A percentile compares a stretch with the other conserved stretches of the same genome.
Conservation (phyloP, 2,797 vertebrate species). For the Eulemur albifrons region DNA sequence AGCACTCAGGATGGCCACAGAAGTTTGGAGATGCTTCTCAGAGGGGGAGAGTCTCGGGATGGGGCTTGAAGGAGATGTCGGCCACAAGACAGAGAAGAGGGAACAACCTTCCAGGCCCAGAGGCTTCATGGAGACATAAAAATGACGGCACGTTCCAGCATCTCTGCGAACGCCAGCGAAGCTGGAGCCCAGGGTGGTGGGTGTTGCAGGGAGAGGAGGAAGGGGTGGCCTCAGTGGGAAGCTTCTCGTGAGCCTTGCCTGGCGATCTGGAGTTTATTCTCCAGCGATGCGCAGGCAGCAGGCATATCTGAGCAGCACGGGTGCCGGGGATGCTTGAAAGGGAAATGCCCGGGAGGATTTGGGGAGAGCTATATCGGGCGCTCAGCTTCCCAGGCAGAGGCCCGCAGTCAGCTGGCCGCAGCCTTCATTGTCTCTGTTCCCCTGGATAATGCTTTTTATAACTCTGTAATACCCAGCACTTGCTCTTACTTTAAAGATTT, state of each 20-base stretch:
- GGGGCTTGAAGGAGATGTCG: background rate
- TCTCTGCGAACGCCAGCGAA: background rate
- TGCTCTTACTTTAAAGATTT: constrained; percentile 49
- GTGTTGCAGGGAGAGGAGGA: background rate
- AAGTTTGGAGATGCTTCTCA: background rate
- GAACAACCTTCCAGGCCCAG: background rate
- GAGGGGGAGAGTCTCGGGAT: background rate
- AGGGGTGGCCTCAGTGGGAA: background rate
- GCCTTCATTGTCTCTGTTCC: constrained; percentile 60
- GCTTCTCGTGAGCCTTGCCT: background rate
- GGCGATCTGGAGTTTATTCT: background rate
- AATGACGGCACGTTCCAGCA: background rate
- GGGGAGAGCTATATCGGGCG: constrained; percentile 65
- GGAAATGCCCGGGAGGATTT: constrained; percentile 46
- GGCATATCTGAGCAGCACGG: background rate
- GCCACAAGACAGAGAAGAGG: background rate
- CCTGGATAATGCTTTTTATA: constrained; percentile 70
- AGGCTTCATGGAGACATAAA: background rate
- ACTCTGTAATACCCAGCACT: constrained; percentile 31
- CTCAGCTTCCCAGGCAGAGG: constrained; percentile 53
- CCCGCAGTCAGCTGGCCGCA: constrained; percentile 62
- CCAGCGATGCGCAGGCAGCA: background rate
- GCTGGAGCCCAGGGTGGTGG: background rate
- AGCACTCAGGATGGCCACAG: background rate
- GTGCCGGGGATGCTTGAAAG: constrained; percentile 50